Evolutionary conservation across 2,113 vertebrate species (phyloP).

Genomic region (Brachyhypopomus gauderio): DNA sequence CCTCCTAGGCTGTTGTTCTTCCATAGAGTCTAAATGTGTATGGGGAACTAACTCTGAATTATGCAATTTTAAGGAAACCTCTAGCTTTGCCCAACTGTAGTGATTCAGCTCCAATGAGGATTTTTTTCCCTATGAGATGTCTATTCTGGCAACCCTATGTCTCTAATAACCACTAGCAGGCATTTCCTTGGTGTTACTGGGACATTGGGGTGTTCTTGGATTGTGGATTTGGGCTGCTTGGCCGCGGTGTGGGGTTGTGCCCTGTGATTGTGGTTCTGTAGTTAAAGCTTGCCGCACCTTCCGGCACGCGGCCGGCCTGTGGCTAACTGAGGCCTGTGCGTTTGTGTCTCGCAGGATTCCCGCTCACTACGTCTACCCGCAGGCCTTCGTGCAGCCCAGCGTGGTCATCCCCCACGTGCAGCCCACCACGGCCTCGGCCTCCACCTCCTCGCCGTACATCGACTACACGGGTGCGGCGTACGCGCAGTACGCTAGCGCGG

Average conservation of each 20-base stretch:
- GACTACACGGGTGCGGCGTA: conserved; percentile 96
- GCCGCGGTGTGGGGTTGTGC: conserved; percentile 65
- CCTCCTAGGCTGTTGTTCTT: background rate
- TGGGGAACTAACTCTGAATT: background rate
- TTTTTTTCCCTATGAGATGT: conserved; percentile 43
- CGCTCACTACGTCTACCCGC: conserved; percentile 96
- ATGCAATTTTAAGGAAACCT: background rate
- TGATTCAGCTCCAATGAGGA: background rate
- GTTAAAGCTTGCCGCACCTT: background rate
- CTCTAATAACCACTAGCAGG: conserved; percentile 89
- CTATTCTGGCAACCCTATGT: conserved; percentile 98
- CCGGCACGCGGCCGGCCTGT: background rate
- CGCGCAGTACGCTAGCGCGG: conserved; percentile 89
- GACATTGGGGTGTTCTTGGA: conserved; percentile 61
- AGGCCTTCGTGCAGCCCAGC: conserved; percentile 96
- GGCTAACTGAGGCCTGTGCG: conserved; percentile 43
- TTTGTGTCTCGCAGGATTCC: conserved; percentile 85
- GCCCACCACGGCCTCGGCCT: conserved; percentile 77
- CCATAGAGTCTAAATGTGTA: background rate
- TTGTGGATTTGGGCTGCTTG: conserved; percentile 68
- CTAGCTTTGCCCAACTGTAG: background rate
- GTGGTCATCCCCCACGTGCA: conserved; percentile 95
- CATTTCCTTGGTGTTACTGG: conserved; percentile 75
- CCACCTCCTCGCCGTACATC: conserved; percentile 90
- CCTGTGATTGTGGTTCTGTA: conserved; percentile 55